Evolutionary conservation across 2,888 invertebrate species (phyloP), one percentile per base, ranked within the genome.

Genomic region (Tetragnatha montana): DNA sequence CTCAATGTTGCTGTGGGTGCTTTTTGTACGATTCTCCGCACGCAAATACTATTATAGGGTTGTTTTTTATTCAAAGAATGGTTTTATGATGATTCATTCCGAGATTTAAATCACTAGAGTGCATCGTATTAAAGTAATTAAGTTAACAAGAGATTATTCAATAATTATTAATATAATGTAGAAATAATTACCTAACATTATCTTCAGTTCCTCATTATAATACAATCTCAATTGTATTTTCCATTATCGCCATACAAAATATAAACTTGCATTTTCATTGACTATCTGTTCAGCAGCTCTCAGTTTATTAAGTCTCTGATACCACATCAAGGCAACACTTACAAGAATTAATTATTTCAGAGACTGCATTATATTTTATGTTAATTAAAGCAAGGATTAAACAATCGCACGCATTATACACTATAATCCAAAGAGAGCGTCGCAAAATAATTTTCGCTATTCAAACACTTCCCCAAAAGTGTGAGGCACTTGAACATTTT

Each of bases 391-490:
- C 60, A 60, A 17, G 12, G 60, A 60, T 60, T 60, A 60, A 60
- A 60, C 60, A 60, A 60, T 60, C 60, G 12, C 4, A 60, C 10
- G 60, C 60, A 10, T 60, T 60, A 35, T 60, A 17, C 12, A 17
- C 60, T 60, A 17, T 10, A 4, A 60, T 12, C 12, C 10, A 35
- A 35, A 35, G 35, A 35, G 60, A 17, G 60, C 17, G 12, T 60
- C 60, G 60, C 60, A 60, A 60, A 60, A 60, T 17, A 60, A 60
- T 60, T 60, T n/a, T 60, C 60, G 7, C 12, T 17, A 60, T 12
- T 17, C 17, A 60, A 60, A 35, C 60, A 78, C 21, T 78, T 78
- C 22, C 50, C 51, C 71, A 22, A 21, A 84, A 84, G 68, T 76
- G 22, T 35, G 35, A 35, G 35, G 35, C 35, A 35, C 35, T 35